These are phyloP conservation scores for Poeciliopsis prolifica DNA, from an alignment of 2,113 vertebrate species.

Conservation along the genomic window DNA sequence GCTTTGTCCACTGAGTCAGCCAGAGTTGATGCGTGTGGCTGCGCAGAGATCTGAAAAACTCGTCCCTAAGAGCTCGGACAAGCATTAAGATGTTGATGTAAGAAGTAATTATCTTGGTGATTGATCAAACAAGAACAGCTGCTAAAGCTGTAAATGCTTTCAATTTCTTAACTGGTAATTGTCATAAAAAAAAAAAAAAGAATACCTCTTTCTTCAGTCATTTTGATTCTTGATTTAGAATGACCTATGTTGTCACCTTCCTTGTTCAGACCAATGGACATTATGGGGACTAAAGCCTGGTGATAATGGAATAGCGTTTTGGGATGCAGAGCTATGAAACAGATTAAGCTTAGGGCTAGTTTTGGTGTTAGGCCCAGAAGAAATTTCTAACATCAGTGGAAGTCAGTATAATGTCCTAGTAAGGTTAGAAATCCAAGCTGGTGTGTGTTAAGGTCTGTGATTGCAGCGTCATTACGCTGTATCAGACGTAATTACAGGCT, in stretches of 20 bases:
- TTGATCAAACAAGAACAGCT: background rate
- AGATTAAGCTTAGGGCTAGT: background rate
- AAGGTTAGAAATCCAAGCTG: background rate
- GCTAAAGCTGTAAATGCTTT: background rate
- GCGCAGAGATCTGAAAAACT: too few species aligned
- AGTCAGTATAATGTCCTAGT: background rate
- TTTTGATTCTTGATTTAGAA: too few species aligned
- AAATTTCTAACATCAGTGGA: background rate
- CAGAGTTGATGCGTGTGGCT: too few species aligned
- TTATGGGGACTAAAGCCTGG: background rate
- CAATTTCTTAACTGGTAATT: background rate
- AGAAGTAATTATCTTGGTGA: background rate
- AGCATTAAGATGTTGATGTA: too few species aligned
- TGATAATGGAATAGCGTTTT: background rate
- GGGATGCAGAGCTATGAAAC: background rate
- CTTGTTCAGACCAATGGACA: background rate
- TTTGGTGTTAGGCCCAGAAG: background rate
- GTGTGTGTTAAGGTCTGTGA: conserved; percentile 21
- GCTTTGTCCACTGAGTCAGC: too few species aligned
- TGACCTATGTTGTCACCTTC: too few species aligned
- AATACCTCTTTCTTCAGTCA: too few species aligned
- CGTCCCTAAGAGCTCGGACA: too few species aligned
- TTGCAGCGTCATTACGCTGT: conserved; percentile 41
- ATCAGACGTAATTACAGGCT: conserved; percentile 35
- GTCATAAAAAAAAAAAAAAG: background rate